Conservation (phyloP, 2,888 invertebrate species). For the Endomychus coccineus region DNA sequence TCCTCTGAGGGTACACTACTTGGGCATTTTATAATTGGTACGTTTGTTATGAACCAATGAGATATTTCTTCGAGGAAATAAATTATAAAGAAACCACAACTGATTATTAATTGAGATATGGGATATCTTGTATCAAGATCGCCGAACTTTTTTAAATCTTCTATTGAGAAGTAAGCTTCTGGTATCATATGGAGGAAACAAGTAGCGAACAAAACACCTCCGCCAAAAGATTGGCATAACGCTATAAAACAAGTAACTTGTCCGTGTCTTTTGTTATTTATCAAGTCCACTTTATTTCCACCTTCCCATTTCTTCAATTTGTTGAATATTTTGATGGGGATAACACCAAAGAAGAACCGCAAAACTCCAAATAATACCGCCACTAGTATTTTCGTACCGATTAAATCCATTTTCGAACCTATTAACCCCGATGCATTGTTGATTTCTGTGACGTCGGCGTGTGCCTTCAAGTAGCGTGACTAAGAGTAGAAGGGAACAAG, state of each 20-base stretch:
- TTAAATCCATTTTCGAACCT: slow-evolving; percentile 41
- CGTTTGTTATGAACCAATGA: slow-evolving; percentile 36
- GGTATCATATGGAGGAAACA: slow-evolving; percentile 53
- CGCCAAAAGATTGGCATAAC: slow-evolving; percentile 47
- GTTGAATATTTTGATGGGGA: slow-evolving; percentile 46
- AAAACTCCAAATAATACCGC: slow-evolving; percentile 44
- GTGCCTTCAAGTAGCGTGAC: too few relatives aligned
- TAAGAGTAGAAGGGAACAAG: too few relatives aligned
- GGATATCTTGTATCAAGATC: slow-evolving; percentile 38
- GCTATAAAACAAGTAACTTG: slow-evolving; percentile 37
- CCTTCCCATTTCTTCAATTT: slow-evolving; percentile 38
- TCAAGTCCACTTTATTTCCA: slow-evolving; percentile 30
- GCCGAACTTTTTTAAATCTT: slow-evolving; percentile 34
- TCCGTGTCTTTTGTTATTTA: slow-evolving; percentile 34
- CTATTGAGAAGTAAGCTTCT: slow-evolving; percentile 45
- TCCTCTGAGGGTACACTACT: background rate
- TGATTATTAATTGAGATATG: slow-evolving; percentile 47
- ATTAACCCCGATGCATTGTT: too few relatives aligned
- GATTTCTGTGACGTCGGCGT: too few relatives aligned
- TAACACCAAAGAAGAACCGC: slow-evolving; percentile 45
- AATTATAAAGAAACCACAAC: slow-evolving; percentile 49
- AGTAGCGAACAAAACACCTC: slow-evolving; percentile 52
- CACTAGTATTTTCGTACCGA: slow-evolving; percentile 45
- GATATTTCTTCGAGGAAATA: slow-evolving; percentile 50
- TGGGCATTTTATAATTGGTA: slow-evolving; percentile 25